Evolutionary conservation across 2,113 vertebrate species (phyloP), one percentile per base, ranked within the genome.

Genomic region (Alexandromys fortis): DNA sequence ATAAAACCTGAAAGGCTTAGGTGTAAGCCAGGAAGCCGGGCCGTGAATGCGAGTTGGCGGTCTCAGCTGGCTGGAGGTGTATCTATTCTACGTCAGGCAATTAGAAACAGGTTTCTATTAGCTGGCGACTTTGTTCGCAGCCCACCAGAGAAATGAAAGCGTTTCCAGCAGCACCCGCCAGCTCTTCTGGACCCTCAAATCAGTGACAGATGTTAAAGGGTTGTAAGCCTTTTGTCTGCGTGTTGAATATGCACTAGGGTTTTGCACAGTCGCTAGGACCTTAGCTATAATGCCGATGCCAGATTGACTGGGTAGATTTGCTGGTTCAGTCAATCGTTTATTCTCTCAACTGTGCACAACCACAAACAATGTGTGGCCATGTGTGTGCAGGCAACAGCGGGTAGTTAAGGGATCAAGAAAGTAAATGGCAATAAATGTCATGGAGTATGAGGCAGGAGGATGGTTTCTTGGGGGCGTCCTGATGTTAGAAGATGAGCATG

Each of bases 31-130:
- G 95, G 70, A 96, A 98, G 97, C 97, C 81, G 96, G 90, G 95
- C 94, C 97, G 89, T 98, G 98, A 98, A 98, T 97, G 98, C 97
- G 81, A 93, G 98, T 93, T 72, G 76, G 95, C 38, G 98, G 99
- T 98, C 99, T 99, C 99, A 99, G 99, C 99, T 99, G 99, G 98
- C 98, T 98, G 98, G 99, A 99, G 98, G 98, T 98, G 94, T 97
- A 98, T 95, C 98, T 98, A 98, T 99, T 99, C 98, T 98, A 95
- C 85, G 97, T 87, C 79, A 61, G 97, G 98, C 98, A 98, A 98
- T 99, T 98, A 98, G 98, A 98, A 98, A 97, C 91, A 93, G 95
- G 98, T 96, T 98, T 98, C 98, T 98, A 98, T 98, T 98, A 98
- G 98, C 96, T 96, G 90, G 92, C 79, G 89, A 92, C 97, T 98